Percentiles rank a stretch among this genome's conserved stretches.
Conservation (phyloP, 2,113 vertebrate genomes). For the Oncorhynchus mykiss region DNA sequence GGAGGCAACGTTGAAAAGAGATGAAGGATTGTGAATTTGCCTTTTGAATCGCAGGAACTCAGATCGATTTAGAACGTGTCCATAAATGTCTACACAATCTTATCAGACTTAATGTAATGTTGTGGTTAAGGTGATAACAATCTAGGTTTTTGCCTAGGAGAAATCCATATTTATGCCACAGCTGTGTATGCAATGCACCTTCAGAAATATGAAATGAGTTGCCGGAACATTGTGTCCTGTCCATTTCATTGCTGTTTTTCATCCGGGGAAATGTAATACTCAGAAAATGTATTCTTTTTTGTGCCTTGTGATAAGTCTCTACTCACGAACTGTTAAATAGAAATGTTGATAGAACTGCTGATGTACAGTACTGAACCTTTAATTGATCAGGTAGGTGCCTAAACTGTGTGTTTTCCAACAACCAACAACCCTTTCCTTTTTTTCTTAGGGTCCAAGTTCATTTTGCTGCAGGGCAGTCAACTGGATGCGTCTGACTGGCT, state of each 20-base stretch:
- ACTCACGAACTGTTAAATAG: not conserved
- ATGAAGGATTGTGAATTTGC: conserved; percentile 65
- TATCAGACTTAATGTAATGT: conserved; percentile 63
- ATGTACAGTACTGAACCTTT: not conserved
- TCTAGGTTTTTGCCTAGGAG: conserved; percentile 35
- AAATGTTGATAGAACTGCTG: not conserved
- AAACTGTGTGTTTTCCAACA: no score
- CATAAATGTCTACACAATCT: conserved; percentile 69
- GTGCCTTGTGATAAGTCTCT: not conserved
- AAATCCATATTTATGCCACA: conserved; percentile 56
- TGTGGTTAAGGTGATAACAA: conserved; percentile 64
- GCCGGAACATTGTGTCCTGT: conserved; percentile 33
- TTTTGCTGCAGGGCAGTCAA: conserved; percentile 94
- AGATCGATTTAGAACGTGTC: conserved; percentile 67
- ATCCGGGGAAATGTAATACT: not conserved
- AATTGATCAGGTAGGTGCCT: no score
- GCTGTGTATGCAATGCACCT: conserved; percentile 33
- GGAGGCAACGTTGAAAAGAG: conserved; percentile 62
- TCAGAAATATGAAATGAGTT: conserved; percentile 24
- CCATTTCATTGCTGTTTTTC: conserved; percentile 27
- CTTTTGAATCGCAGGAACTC: conserved; percentile 65
- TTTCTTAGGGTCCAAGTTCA: conserved; percentile 89
- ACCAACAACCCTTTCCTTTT: not conserved
- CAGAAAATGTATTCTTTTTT: not conserved
- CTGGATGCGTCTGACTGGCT: conserved; percentile 96